These are phyloP conservation scores for Caerostris darwini DNA, from an alignment of 1,140 invertebrate species.

Conservation along the genomic window DNA sequence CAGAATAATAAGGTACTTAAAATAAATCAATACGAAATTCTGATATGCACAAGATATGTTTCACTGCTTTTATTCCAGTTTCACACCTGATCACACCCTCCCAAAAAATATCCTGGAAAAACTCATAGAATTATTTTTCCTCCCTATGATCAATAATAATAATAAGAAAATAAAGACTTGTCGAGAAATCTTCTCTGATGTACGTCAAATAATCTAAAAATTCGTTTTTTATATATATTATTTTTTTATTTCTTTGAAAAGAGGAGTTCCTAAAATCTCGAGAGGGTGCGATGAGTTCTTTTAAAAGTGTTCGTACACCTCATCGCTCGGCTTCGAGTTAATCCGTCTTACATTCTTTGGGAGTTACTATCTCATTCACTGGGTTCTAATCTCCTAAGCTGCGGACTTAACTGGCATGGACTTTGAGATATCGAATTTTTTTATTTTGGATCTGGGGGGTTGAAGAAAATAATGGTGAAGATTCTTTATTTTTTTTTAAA, in stretches of 20 bases:
- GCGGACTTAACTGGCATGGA: slow-evolving; percentile 49
- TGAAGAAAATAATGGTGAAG: slow-evolving; percentile 45
- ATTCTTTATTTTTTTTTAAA: neutral
- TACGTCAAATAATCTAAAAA: slow-evolving; percentile 23
- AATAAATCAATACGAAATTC: slow-evolving; percentile 54
- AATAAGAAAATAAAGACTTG: neutral
- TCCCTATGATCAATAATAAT: slow-evolving; percentile 46
- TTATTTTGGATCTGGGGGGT: neutral
- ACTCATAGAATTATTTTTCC: slow-evolving; percentile 37
- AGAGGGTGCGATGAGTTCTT: slow-evolving; percentile 26
- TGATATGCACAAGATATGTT: slow-evolving; percentile 56
- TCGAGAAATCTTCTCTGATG: neutral
- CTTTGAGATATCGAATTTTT: slow-evolving; percentile 51
- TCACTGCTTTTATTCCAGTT: neutral
- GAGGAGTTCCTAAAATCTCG: slow-evolving; percentile 6
- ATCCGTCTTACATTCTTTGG: slow-evolving; percentile 67
- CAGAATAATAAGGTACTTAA: neutral
- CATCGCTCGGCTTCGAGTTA: slow-evolving; percentile 58
- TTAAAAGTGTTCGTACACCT: slow-evolving; percentile 66
- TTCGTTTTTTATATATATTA: neutral
- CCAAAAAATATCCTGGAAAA: neutral
- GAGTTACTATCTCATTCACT: slow-evolving; percentile 64
- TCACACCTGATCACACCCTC: slow-evolving; percentile 61
- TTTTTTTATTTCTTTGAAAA: neutral
- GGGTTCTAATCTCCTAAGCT: slow-evolving; percentile 61